These are phyloP conservation scores for Paramormyrops kingsleyae DNA, from an alignment of 2,113 vertebrate species.

Conservation along the genomic window DNA sequence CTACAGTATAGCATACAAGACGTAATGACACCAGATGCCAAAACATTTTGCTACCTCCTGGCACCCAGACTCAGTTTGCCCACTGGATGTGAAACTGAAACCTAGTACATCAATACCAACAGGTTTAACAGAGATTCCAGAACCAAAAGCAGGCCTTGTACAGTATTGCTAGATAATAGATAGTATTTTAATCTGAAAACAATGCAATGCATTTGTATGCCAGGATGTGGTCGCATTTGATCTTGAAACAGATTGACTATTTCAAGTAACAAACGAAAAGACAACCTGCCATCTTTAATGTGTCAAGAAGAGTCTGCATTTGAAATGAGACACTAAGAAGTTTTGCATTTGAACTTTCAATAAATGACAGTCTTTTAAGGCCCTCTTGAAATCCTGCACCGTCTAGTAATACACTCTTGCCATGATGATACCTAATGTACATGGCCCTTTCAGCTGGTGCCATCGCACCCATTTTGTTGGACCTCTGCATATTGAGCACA, in stretches of 20 bases:
- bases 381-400: background rate
- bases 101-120: background rate
- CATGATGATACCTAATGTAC: background rate
- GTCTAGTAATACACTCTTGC: background rate
- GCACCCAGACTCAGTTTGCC: background rate
- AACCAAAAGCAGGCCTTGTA: background rate
- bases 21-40: slow-evolving; percentile 15
- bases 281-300: background rate
- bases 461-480: background rate
- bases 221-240: background rate
- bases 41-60: background rate
- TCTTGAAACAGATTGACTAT: background rate
- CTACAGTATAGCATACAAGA: slow-evolving; percentile 35
- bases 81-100: background rate
- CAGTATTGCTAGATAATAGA: background rate
- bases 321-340: background rate
- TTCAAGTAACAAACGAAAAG: background rate
- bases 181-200: background rate
- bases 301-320: background rate
- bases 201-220: background rate
- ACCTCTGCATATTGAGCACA: background rate
- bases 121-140: background rate
- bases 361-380: background rate
- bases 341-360: background rate
- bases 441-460: background rate